These are phyloP conservation scores for Henricia sp. DNA, from an alignment of 53 echinoderm and acorn worm genomes.

Conservation along the genomic window DNA sequence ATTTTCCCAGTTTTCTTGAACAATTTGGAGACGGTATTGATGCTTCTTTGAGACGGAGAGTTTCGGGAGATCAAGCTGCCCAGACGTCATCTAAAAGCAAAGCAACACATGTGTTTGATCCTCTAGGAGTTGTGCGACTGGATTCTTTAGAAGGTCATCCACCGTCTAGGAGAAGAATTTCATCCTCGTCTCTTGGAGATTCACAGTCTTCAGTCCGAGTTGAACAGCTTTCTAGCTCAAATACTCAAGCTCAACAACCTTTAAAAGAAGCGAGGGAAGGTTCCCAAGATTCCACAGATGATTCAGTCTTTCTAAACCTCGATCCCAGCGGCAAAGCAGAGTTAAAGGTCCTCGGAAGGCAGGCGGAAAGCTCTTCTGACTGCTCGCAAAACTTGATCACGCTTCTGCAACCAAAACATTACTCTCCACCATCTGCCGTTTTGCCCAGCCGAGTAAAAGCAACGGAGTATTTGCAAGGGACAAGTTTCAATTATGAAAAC, in stretches of 20 bases:
- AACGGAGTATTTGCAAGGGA: slow-evolving; percentile 11
- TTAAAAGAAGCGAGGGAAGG: not conserved
- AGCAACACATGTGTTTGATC: slow-evolving; percentile 17
- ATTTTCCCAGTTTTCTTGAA: not conserved
- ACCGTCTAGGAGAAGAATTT: slow-evolving; percentile 6
- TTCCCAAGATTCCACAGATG: not conserved
- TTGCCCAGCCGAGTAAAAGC: not conserved
- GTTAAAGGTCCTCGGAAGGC: not conserved
- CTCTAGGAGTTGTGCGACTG: slow-evolving; percentile 38
- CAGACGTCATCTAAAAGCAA: not conserved
- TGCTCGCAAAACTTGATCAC: not conserved
- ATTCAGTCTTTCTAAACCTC: slow-evolving; percentile 9
- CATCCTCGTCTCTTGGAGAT: slow-evolving; percentile 32
- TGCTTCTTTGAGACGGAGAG: not conserved
- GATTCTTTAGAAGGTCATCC: slow-evolving; percentile 51
- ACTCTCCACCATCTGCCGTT: not conserved
- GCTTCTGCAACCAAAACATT: slow-evolving; percentile 7
- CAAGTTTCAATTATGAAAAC: slow-evolving; percentile 22
- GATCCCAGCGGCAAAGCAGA: slow-evolving; percentile 17
- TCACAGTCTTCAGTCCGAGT: not conserved
- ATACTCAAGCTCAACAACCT: slow-evolving; percentile 1
- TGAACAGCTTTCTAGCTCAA: not conserved
- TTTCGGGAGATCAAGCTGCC: slow-evolving; percentile 11
- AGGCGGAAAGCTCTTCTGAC: not conserved
- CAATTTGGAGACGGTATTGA: slow-evolving; percentile 6